Conservation (phyloP, 2,797 vertebrate genomes). For the Enteromius thamalakanensis region DNA sequence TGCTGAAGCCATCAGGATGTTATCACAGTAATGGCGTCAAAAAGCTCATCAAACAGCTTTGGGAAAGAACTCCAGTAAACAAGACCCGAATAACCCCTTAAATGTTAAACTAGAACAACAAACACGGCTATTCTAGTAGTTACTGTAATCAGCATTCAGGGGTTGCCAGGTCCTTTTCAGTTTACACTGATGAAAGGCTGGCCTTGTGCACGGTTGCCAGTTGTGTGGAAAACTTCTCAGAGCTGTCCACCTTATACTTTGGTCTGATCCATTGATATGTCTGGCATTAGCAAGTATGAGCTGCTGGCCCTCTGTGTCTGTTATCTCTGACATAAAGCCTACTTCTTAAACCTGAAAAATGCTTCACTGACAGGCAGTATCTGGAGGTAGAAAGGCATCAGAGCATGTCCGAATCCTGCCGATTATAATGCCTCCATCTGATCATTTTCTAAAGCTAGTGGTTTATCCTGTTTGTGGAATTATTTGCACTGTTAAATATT, state of each 20-base stretch:
- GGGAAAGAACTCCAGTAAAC: background rate
- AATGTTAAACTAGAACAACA: constrained; percentile 47
- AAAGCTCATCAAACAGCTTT: constrained; percentile 30
- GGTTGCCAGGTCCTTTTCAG: constrained; percentile 42
- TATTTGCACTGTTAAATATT: too few relatives aligned
- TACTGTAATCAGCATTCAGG: constrained; percentile 42
- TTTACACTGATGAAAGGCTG: constrained; percentile 50
- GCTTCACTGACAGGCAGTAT: background rate
- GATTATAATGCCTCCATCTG: background rate
- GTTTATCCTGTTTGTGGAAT: background rate
- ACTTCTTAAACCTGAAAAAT: background rate
- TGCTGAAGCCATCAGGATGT: constrained; percentile 4
- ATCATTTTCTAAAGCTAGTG: background rate
- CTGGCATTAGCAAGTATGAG: constrained; percentile 22
- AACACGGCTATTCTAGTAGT: constrained; percentile 30
- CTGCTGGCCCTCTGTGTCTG: background rate
- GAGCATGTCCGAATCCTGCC: background rate
- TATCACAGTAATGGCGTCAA: constrained; percentile 35
- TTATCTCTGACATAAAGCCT: constrained; percentile 9
- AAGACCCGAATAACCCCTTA: constrained; percentile 23
- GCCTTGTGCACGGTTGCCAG: constrained; percentile 14
- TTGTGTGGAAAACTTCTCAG: constrained; percentile 35
- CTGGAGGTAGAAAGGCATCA: background rate
- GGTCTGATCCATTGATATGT: constrained; percentile 32
- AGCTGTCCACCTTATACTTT: background rate